These are phyloP conservation scores for Nomada ferruginata DNA, from an alignment of 2,888 invertebrate genomes.

Conservation along the genomic window DNA sequence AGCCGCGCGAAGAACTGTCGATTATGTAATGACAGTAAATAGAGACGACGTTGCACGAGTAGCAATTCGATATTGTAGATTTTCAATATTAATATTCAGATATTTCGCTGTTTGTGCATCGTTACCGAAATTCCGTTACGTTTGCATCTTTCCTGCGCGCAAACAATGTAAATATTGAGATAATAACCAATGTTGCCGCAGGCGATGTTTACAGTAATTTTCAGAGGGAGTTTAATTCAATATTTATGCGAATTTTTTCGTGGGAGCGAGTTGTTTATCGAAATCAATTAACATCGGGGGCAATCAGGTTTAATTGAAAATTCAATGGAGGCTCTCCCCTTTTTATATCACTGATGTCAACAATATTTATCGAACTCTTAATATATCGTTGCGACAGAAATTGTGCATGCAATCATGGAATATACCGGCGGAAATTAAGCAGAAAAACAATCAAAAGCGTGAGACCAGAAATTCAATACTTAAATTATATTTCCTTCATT, in stretches of 20 bases:
- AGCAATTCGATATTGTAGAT: background rate
- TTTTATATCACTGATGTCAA: background rate
- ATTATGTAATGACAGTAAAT: background rate
- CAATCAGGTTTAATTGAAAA: background rate
- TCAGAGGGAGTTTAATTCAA: background rate
- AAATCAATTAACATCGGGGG: background rate
- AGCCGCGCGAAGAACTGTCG: background rate
- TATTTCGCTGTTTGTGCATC: background rate
- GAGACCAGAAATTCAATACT: no score
- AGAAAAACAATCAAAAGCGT: no score
- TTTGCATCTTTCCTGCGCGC: background rate
- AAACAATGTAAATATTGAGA: constrained; percentile 8
- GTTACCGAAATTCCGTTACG: background rate
- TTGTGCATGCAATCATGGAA: no score
- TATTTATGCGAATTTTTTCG: background rate
- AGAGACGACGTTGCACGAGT: background rate
- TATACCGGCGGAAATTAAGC: no score
- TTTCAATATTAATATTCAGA: background rate
- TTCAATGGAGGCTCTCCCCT: background rate
- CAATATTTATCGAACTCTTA: no score
- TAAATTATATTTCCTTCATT: no score
- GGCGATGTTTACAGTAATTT: background rate
- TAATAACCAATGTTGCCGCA: background rate
- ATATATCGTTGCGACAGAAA: no score
- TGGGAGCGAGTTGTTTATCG: no score